Evolutionary conservation across 2,888 invertebrate species (phyloP), one percentile per base, ranked within the genome.

Genomic region (Lucinisca nassula): DNA sequence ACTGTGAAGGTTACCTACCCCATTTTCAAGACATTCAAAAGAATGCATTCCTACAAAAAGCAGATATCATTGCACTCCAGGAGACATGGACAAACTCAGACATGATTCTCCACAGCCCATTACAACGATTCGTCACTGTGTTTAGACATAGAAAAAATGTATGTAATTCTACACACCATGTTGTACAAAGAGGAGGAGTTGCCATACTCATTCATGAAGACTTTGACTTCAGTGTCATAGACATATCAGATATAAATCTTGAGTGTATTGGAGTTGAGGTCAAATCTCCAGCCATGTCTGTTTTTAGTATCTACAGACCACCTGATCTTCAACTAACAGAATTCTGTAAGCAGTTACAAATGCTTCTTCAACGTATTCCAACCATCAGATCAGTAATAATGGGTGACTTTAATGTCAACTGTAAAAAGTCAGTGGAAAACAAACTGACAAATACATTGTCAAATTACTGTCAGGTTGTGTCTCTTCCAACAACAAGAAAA

Each of bases 1-100:
- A 79, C 72, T 49, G 21, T 72, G 79, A 79, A 55, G 72, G 79
- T n/a, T 51, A 37, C 2, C 21, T 72, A 4, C 79, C 79, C n/a
- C 79, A 79, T 79, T 38, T 79, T 8, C 79, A 72, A 45, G 79
- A 79, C 3, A 49, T 70, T 24, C 27, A 24, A 4, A 14, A 32
- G 38, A 79, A 12, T 32, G 37, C 17, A 0, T 79, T 67, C 45
- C 37, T 79, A 0, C 21, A 70, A 70, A 4, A 30, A 21, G 37
- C 37, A 35, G 70, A 70, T n/a, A 67, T 79, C 30, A 72, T 79
- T 10, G 35, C 37, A 17, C 38, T 72, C 10, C 72, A 72, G 21
- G 72, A 72, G 24, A 72, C 35, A 14, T 72, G 72, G 72, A 37
- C 72, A 3, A 10, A 35, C 3, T 72, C 72, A 6, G 70, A 30